phyloP scores from a whole-genome alignment of 2,888 invertebrate genomes.

The Smittia aterrima region DNA sequence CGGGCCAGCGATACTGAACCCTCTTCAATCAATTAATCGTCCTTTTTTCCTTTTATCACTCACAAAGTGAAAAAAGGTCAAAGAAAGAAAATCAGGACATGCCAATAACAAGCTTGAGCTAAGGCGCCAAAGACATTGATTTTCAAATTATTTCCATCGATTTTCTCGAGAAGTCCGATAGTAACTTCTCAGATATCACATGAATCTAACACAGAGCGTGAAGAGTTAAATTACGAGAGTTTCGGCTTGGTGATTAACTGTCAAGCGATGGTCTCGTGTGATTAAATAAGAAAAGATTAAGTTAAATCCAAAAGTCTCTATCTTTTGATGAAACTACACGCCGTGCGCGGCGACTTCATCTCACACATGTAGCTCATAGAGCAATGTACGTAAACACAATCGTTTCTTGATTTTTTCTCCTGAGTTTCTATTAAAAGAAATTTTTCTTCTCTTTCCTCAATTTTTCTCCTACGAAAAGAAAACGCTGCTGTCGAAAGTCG shows the following conservation, averaged over 20 bases:
- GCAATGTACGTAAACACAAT: conserved; percentile 7
- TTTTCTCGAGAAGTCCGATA: too few relatives aligned
- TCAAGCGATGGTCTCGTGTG: too few relatives aligned
- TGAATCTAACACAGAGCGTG: too few relatives aligned
- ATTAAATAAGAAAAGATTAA: too few relatives aligned
- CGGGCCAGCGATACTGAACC: not conserved
- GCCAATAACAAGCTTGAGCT: not conserved
- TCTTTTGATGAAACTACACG: not conserved
- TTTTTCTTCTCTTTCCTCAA: not conserved
- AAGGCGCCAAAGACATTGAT: conserved; percentile 11
- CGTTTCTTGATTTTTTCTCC: not conserved
- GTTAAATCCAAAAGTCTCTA: not conserved
- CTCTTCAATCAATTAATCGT: not conserved
- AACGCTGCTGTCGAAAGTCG: not conserved
- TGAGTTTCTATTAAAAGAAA: not conserved
- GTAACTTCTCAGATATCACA: too few relatives aligned
- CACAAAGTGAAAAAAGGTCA: not conserved
- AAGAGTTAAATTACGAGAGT: too few relatives aligned
- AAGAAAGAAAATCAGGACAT: not conserved
- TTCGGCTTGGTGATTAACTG: too few relatives aligned
- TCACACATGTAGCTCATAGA: not conserved
- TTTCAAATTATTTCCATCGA: not conserved
- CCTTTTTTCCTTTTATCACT: not conserved
- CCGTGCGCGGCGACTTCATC: not conserved
- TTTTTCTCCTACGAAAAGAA: not conserved